Percentiles rank a stretch among this genome's conserved stretches.
Evolutionary conservation across 1,140 invertebrate genomes (phyloP).

Genomic region (Aethina tumida): DNA sequence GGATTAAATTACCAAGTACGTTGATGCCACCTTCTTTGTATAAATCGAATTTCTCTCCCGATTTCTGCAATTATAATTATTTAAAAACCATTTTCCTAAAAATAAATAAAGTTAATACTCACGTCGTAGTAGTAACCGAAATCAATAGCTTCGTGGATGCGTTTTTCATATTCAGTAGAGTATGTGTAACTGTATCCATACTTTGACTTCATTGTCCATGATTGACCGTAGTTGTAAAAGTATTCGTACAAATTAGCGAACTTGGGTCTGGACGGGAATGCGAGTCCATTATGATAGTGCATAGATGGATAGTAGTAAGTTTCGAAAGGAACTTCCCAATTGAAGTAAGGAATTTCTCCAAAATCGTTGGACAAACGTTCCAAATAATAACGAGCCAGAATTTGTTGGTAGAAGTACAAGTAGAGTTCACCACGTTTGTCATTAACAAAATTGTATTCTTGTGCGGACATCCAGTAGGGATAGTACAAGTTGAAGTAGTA

Average conservation of each 20-base stretch:
- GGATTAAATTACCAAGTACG: conserved; percentile 42
- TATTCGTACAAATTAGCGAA: conserved; percentile 34
- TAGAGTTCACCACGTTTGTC: conserved; percentile 48
- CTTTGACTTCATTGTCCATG: conserved; percentile 26
- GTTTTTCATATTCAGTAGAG: conserved; percentile 31
- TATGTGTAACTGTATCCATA: conserved; percentile 14
- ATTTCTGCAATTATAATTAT: conserved; percentile 13
- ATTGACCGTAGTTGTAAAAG: conserved; percentile 29
- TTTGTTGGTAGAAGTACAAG: conserved; percentile 46
- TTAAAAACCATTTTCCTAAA: background rate
- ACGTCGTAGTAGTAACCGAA: conserved; percentile 33
- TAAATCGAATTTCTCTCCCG: conserved; percentile 31
- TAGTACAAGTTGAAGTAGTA: conserved; percentile 52
- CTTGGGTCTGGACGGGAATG: conserved; percentile 49
- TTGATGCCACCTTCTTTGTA: conserved; percentile 33
- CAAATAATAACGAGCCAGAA: conserved; percentile 53
- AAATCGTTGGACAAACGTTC: conserved; percentile 55
- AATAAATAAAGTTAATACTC: conserved; percentile 4
- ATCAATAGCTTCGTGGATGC: conserved; percentile 42
- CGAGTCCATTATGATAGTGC: conserved; percentile 51
- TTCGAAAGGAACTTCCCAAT: conserved; percentile 43
- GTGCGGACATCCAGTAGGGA: conserved; percentile 49
- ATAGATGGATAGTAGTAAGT: conserved; percentile 56
- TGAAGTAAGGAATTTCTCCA: conserved; percentile 47
- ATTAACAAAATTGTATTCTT: conserved; percentile 39